Base-by-base conservation (phyloP, 2,113 vertebrate genomes). In the Plotosus lineatus region DNA sequence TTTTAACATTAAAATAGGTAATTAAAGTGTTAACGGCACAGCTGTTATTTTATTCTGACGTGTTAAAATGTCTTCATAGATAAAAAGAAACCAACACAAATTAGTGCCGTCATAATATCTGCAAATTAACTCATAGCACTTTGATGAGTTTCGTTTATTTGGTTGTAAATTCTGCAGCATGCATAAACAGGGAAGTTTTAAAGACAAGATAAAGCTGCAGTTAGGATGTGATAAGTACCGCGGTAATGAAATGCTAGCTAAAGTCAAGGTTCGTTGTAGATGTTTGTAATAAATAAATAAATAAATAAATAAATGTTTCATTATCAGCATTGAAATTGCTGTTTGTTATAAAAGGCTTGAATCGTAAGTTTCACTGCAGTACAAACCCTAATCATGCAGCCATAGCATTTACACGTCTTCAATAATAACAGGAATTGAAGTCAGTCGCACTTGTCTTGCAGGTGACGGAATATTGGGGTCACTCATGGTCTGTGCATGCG, bases 401-500 rank as follows among this genome's bases (percentile, higher is more conserved):
- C 19, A 17, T 19, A 31, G 26, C 68, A 19, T 2, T n/a, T 48
- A 26, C 9, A 5, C 11, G 12, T 71, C 15, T 17, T 71, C 44
- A 3, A 8, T 69, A 28, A 46, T 44, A 46, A 69, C 46, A 46
- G 14, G 26, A 69, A 69, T 46, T 46, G 66, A 46, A 69, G 42
- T 69, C n/a, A 31, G 23, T 33, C 48, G 44, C 69, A 72, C 44
- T 72, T 72, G 48, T 33, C 9, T 10, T 17, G 19, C 69, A 28
- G 36, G 40, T 73, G 31, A 40, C 9, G 40, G 66, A 48, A 14
- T 3, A 28, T 46, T 66, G 58, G 48, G 36, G 75, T 58, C 50
- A 50, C 48, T 50, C 9, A 55, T 73, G 48, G 33, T 81, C 66
- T 65, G 71, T 46, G 40, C 40, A 53, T 23, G 58, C 58, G 74